Evolutionary conservation across 2,797 vertebrate genomes (phyloP), one percentile per base, ranked within the genome.

Genomic region (Australoheros facetus): DNA sequence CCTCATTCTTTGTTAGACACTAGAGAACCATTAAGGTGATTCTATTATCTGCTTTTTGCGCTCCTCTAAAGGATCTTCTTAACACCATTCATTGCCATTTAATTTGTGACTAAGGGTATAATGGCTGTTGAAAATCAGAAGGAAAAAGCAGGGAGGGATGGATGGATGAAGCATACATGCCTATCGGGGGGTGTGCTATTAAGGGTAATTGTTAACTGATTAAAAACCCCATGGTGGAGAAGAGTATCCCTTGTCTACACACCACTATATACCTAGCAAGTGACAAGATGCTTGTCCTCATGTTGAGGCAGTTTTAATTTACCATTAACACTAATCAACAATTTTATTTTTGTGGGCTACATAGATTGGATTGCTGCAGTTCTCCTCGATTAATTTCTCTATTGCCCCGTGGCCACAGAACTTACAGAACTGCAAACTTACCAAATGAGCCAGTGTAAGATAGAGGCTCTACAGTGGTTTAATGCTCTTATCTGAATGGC

Each of bases 391-490:
- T 92, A 94, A 91, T 92, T 92, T 72, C 80, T 87, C 73, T 71
- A 85, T 90, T 87, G 89, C 84, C 77, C 83, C 79, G 58, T 59
- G 71, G 85, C 83, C 78, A 59, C 62, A 83, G 74, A 72, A 37
- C 37, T 3, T 37, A 37, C 37, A 37, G 37, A 78, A 90, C 80
- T 70, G 87, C 87, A 70, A 87, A 92, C 91, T 91, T 85, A 77
- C 83, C 85, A 91, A 93, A 94, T 91, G 80, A 93, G 86, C 85
- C 88, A 30, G 30, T 82, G 84, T 86, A 84, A 86, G 90, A 93
- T 85, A 86, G 85, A 92, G 78, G 77, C 83, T 86, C 85, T 72
- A 66, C 84, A 51, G 74, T 82, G 85, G 78, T 87, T 82, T 91
- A 87, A 89, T 84, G 80, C 76, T 86, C 73, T 89, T 88, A 90